Conservation (phyloP, 2,797 vertebrate species). For the Micrastur ruficollis region DNA sequence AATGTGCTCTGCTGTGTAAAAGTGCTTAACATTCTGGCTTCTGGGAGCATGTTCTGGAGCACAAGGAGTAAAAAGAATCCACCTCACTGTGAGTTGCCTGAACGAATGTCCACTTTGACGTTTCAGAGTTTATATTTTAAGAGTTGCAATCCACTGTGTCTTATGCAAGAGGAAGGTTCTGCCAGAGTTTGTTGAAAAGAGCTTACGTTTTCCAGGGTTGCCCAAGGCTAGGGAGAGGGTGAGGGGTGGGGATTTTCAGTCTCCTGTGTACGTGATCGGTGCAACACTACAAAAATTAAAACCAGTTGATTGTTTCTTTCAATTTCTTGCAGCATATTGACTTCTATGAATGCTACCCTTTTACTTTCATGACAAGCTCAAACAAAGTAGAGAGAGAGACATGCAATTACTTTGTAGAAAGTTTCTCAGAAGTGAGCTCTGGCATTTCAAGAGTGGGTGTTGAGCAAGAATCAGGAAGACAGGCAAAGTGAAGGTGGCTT, state of each 20-base stretch:
- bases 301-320: background rate
- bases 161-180: background rate
- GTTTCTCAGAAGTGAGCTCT: background rate
- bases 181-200: background rate
- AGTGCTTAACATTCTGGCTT: background rate
- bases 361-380: background rate
- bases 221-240: background rate
- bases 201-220: background rate
- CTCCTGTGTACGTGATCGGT: background rate
- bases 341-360: background rate
- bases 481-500: background rate
- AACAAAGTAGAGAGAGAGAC: background rate
- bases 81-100: background rate
- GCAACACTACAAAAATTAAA: background rate
- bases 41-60: background rate
- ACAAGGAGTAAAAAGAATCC: background rate
- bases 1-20: background rate
- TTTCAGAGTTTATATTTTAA: background rate
- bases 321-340: background rate
- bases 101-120: background rate
- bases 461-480: background rate
- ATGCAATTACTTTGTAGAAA: background rate
- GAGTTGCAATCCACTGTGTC: background rate
- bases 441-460: background rate
- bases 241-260: no score